A percentile compares a stretch with the other conserved stretches of the same genome.
These are phyloP conservation scores for Mesocentrotus franciscanus DNA, from an alignment of 53 echinoderm and acorn worm species.

Conservation along the genomic window DNA sequence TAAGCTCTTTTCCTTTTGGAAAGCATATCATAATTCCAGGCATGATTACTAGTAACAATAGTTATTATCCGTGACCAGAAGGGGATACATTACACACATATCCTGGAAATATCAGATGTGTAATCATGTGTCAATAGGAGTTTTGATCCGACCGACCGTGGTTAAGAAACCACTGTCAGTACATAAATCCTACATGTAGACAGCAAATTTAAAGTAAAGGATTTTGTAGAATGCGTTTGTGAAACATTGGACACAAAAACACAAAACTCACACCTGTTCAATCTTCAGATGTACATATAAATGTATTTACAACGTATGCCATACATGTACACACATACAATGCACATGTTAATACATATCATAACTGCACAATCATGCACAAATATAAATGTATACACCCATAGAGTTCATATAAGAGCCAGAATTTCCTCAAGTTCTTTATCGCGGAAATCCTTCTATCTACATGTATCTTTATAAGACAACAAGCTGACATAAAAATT, in stretches of 20 bases:
- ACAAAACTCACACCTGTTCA: not conserved
- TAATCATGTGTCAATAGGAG: not conserved
- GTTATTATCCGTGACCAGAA: not conserved
- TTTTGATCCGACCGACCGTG: not conserved
- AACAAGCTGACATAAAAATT: too few relatives aligned
- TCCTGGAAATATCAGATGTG: slow-evolving; percentile 19
- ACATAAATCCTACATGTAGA: not conserved
- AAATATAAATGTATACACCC: too few relatives aligned
- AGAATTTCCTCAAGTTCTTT: too few relatives aligned
- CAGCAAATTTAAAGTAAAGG: not conserved
- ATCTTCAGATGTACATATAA: too few relatives aligned
- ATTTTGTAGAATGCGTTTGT: not conserved
- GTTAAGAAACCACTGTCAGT: not conserved
- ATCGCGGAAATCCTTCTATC: too few relatives aligned
- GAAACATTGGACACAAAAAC: not conserved
- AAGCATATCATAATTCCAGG: not conserved
- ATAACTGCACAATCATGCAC: too few relatives aligned
- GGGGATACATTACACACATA: not conserved
- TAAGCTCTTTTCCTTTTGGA: slow-evolving; percentile 13
- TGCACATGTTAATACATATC: too few relatives aligned
- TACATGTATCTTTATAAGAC: too few relatives aligned
- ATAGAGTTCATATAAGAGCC: too few relatives aligned
- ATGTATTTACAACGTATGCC: too few relatives aligned
- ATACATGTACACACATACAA: too few relatives aligned
- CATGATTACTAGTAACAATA: slow-evolving; percentile 7